Evolutionary conservation across 2,888 invertebrate genomes (phyloP), one percentile per base, ranked within the genome.

Genomic region (Drosophila cognata): DNA sequence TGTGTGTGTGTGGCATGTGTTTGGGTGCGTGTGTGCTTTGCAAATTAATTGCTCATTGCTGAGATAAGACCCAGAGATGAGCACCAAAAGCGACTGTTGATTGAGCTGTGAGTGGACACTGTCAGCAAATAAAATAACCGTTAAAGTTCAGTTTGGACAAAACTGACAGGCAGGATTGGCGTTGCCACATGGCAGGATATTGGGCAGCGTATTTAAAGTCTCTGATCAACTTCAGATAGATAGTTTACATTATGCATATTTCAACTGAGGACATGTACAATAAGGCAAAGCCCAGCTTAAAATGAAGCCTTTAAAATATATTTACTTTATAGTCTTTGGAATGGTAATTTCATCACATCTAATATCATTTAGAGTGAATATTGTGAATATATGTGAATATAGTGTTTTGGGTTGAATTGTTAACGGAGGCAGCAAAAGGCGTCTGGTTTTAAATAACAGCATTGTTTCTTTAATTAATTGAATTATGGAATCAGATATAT

Each of bases 1-100:
- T 48, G n/a, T 58, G 18, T 59, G 38, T 18, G 50, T 59, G 43
- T 16, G 29, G 21, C 1, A 21, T 18, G 41, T 52, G 52, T 33
- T 41, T 28, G 31, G 10, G 58, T 35, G 59, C 46, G 21, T 28
- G 31, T 31, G 50, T 46, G 56, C 33, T 25, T 62, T 55, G 60
- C 71, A 74, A 86, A 86, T 88, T 88, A 84, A 73, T 83, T 81
- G 62, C 69, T 70, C 73, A 73, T 80, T 73, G 66, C 71, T 57
- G 56, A 77, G 63, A 63, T 69, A 61, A 74, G 69, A 51, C 55
- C 29, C 53, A 13, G 53, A 63, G 33, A 57, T 70, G 71, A 74
- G 64, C 56, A 28, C 13, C 55, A 29, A 74, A 68, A 64, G 58
- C 25, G 51, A 60, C 56, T 29, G 46, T 29, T 61, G 79, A 77